Evolutionary conservation across 2,888 invertebrate genomes (phyloP).

Genomic region (Cheilosia pagana): DNA sequence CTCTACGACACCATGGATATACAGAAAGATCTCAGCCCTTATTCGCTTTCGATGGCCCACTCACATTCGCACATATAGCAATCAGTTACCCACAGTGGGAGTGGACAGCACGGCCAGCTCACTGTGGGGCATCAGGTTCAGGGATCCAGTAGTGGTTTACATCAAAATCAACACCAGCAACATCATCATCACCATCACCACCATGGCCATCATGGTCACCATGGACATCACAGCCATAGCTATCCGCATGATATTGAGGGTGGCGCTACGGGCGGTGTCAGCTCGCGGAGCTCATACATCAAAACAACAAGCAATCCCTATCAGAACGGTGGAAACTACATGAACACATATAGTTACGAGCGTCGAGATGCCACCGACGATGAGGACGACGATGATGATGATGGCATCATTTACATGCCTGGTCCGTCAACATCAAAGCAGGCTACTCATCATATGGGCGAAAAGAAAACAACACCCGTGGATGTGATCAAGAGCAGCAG

Average conservation of each 20-base stretch:
- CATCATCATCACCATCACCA: conserved; percentile 69
- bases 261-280: conserved; percentile 77
- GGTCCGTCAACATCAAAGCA: conserved; percentile 76
- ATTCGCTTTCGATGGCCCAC: conserved; percentile 82
- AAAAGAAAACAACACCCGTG: conserved; percentile 69
- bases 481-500: conserved; percentile 35
- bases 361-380: conserved; percentile 75
- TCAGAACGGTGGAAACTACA: conserved; percentile 81
- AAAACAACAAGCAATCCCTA: conserved; percentile 81
- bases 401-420: conserved; percentile 81
- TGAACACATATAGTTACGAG: conserved; percentile 78
- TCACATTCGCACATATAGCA: conserved; percentile 84
- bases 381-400: conserved; percentile 80
- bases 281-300: conserved; percentile 80
- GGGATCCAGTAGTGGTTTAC: conserved; percentile 69
- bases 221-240: conserved; percentile 61
- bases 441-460: conserved; percentile 51
- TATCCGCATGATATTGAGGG: conserved; percentile 66
- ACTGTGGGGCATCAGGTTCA: conserved; percentile 72
- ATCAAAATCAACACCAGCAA: conserved; percentile 72
- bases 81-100: conserved; percentile 82
- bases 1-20: conserved; percentile 90
- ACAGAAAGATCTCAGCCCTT: conserved; percentile 82
- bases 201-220: conserved; percentile 65
- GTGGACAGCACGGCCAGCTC: conserved; percentile 78